Percentiles rank a stretch among this genome's conserved stretches.
These are phyloP conservation scores for Nemopilema nomurai DNA, from an alignment of 30 jellyfish, hydroid and myxozoan genomes.

Conservation along the genomic window DNA sequence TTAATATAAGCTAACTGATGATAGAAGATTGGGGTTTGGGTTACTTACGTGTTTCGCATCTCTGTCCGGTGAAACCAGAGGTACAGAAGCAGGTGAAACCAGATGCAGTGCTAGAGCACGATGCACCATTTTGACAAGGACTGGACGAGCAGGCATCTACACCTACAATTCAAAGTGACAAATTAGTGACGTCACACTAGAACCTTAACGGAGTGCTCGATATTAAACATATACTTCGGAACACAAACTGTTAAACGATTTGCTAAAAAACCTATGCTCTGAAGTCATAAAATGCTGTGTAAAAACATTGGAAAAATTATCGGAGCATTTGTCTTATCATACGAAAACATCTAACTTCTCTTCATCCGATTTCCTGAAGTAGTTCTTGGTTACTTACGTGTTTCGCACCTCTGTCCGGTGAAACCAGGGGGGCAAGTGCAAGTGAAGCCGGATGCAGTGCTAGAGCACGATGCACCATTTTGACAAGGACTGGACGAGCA, in stretches of 20 bases:
- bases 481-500: constrained; percentile 8
- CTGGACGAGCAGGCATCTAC: background rate
- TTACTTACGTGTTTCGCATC: background rate
- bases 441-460: background rate
- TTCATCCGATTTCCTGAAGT: background rate
- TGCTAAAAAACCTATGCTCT: too few relatives aligned
- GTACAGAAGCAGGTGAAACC: background rate
- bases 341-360: too few relatives aligned
- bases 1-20: too few relatives aligned
- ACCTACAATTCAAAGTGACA: too few relatives aligned
- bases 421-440: background rate
- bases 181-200: too few relatives aligned
- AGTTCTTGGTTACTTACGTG: background rate
- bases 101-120: background rate
- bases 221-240: background rate
- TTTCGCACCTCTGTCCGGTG: background rate
- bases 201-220: background rate
- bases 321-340: too few relatives aligned
- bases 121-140: constrained; percentile 15
- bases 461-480: constrained; percentile 1
- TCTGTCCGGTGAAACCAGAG: background rate
- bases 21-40: too few relatives aligned
- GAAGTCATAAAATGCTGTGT: too few relatives aligned
- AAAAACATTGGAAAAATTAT: too few relatives aligned
- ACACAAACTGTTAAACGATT: too few relatives aligned